These are phyloP conservation scores for Oreohelix idahoensis DNA, from an alignment of 1,140 invertebrate species.

Conservation along the genomic window DNA sequence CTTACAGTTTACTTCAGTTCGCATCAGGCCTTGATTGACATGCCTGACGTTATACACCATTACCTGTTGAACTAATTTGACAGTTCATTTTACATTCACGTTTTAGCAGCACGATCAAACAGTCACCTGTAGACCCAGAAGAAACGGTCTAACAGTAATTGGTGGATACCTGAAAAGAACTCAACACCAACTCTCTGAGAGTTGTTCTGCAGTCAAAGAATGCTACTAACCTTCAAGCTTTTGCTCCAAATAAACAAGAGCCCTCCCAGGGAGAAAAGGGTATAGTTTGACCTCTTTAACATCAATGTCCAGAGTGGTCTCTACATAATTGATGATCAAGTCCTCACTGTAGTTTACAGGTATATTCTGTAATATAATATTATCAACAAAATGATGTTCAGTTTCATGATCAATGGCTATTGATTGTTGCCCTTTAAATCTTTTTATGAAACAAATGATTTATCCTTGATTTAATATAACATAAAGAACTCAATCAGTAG, in stretches of 20 bases:
- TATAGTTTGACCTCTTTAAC: neutral
- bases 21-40: too few species aligned
- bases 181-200: too few species aligned
- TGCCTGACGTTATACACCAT: too few species aligned
- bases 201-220: too few species aligned
- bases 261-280: neutral
- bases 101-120: too few species aligned
- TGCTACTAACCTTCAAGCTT: neutral
- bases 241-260: slow-evolving; percentile 17
- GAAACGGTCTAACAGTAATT: too few species aligned
- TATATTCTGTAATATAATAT: slow-evolving; percentile 13
- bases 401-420: neutral
- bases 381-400: neutral
- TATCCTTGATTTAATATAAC: neutral
- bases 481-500: neutral
- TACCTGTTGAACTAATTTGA: too few species aligned
- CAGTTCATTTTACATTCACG: too few species aligned
- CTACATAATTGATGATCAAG: slow-evolving; percentile 2
- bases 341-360: neutral
- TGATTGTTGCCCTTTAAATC: neutral
- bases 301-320: neutral
- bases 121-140: too few species aligned
- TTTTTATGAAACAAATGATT: neutral
- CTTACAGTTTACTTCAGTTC: too few species aligned
- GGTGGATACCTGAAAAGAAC: too few species aligned